Conservation (phyloP, 2,797 vertebrate species). For the Notolabrus celidotus region DNA sequence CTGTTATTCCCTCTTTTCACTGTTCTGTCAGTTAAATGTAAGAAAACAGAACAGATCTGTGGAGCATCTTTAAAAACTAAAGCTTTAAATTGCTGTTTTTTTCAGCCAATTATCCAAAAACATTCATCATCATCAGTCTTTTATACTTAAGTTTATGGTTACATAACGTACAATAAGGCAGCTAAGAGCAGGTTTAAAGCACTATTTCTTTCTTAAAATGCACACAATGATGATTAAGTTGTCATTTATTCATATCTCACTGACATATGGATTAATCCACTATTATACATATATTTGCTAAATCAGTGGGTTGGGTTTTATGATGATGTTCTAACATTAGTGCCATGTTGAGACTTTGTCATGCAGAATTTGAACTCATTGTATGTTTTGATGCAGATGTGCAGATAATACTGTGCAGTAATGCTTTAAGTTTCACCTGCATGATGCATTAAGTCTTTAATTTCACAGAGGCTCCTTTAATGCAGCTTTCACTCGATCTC, state of each 20-base stretch:
- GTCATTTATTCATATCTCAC: too few relatives aligned
- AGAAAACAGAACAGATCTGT: neutral
- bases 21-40: neutral
- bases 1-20: neutral
- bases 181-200: neutral
- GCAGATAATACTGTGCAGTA: neutral
- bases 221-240: too few relatives aligned
- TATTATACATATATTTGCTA: too few relatives aligned
- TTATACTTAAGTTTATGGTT: too few relatives aligned
- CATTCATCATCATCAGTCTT: neutral
- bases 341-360: too few relatives aligned
- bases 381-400: neutral
- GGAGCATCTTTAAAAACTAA: neutral
- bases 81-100: neutral
- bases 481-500: neutral
- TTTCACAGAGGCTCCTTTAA: neutral
- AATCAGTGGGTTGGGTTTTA: too few relatives aligned
- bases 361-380: neutral
- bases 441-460: neutral
- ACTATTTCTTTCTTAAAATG: too few relatives aligned
- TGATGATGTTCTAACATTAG: too few relatives aligned
- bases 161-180: too few relatives aligned
- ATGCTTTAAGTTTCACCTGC: neutral
- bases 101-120: neutral
- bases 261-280: too few relatives aligned